Evolutionary conservation across 2,113 vertebrate species (phyloP), one percentile per base, ranked within the genome.

Genomic region (Muntiacus reevesi): DNA sequence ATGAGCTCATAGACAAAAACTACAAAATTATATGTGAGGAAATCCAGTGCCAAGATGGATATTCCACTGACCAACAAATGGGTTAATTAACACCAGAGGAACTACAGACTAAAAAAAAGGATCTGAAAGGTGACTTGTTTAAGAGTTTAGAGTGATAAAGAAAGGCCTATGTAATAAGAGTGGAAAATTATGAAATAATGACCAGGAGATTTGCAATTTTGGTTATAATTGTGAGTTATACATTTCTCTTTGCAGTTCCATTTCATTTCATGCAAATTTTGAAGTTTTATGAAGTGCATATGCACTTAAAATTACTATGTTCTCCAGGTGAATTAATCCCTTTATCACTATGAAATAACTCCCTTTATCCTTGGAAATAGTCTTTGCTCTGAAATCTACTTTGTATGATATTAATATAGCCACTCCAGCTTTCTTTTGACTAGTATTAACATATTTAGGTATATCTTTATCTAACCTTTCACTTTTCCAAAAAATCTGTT

Each of bases 361-460:
- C 67, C 88, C 19, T 95, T 95, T 90, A 62, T 90, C 54, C 25
- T 86, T 89, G 50, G 52, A 95, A 67, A 95, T 83, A 89, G 28
- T 84, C 36, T 82, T 95, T 50, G 36, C 55, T 59, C 57, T 81
- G 79, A 96, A 93, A 87, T 87, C 47, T 78, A 3, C 40, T 91
- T 92, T 93, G 30, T 40, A n/a, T 30, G 40, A 59, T 55, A 55
- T 50, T 78, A 95, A n/a, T 27, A 87, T 50, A 86, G 13, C 27
- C 11, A 78, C 5, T 76, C 43, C 17, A 78, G n/a, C 30, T 87
- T 95, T 90, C 54, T 74, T 90, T 62, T 76, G 47, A 91, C 36
- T 59, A 23, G 8, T 78, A 55, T 91, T n/a, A 87, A 33, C n/a
- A 10, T n/a, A 74, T 74, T 23, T 40, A 74, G 13, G 28, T 30